Evolutionary conservation across 1,140 invertebrate species (phyloP).

Genomic region (Ptiloglossa arizonensis): DNA sequence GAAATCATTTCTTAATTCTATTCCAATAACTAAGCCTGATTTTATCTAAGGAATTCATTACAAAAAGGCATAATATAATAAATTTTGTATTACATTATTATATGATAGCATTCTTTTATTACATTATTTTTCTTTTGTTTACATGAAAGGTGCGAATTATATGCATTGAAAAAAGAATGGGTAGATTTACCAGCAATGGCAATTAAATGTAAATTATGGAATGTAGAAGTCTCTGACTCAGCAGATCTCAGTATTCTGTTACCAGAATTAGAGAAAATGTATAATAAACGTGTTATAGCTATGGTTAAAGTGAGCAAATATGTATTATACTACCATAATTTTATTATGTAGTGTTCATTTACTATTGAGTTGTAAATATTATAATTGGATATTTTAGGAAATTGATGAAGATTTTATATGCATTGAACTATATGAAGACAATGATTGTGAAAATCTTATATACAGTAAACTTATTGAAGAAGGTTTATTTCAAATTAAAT

Average conservation of each 20-base stretch:
- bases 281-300: slow-evolving; percentile 34
- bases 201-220: slow-evolving; percentile 67
- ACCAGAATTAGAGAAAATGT: slow-evolving; percentile 8
- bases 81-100: neutral
- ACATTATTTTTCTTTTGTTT: slow-evolving; percentile 20
- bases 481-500: slow-evolving; percentile 49
- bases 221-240: slow-evolving; percentile 26
- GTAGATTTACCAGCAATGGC: slow-evolving; percentile 61
- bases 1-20: too few relatives aligned
- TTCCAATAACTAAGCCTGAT: too few relatives aligned
- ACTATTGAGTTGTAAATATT: neutral
- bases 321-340: neutral
- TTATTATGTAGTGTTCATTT: neutral
- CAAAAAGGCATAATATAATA: too few relatives aligned
- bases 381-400: slow-evolving; percentile 43
- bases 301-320: slow-evolving; percentile 57
- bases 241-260: neutral
- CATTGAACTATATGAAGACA: slow-evolving; percentile 62
- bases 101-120: neutral
- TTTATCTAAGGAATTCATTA: too few relatives aligned
- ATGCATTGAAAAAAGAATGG: slow-evolving; percentile 68
- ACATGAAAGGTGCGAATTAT: slow-evolving; percentile 47
- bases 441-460: slow-evolving; percentile 41
- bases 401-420: slow-evolving; percentile 3
- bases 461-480: slow-evolving; percentile 61